Conservation (phyloP, 2,113 vertebrate species). For the Bungarus multicinctus region DNA sequence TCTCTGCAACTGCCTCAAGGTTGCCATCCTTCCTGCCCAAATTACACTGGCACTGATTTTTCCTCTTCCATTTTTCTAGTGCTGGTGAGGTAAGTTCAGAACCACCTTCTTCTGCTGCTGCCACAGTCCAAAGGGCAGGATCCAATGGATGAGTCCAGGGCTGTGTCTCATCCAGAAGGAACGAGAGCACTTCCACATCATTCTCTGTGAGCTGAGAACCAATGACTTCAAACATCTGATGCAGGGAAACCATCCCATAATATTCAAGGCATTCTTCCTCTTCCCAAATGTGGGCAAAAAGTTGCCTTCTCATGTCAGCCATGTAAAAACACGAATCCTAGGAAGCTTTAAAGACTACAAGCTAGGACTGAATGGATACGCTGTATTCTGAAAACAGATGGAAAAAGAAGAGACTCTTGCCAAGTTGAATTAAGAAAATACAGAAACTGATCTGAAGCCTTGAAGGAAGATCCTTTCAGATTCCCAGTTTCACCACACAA, state of each 20-base stretch:
- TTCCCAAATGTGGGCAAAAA: slow-evolving; percentile 75
- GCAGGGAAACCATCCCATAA: slow-evolving; percentile 86
- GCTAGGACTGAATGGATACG: not conserved
- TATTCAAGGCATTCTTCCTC: slow-evolving; percentile 85
- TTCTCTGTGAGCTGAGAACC: slow-evolving; percentile 83
- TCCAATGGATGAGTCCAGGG: slow-evolving; percentile 71
- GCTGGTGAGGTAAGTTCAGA: slow-evolving; percentile 51
- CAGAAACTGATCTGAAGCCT: not conserved
- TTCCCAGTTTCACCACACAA: not conserved
- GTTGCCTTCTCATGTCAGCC: slow-evolving; percentile 53
- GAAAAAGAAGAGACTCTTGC: not conserved
- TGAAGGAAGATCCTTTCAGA: not conserved
- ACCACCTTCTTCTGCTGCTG: slow-evolving; percentile 42
- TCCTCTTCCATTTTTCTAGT: slow-evolving; percentile 66
- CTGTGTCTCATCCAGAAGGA: slow-evolving; percentile 81
- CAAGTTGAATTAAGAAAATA: not conserved
- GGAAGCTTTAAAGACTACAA: not conserved
- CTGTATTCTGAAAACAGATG: slow-evolving; percentile 36
- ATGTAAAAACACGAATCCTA: slow-evolving; percentile 36
- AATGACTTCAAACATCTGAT: slow-evolving; percentile 84
- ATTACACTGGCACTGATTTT: slow-evolving; percentile 32
- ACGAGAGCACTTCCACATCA: slow-evolving; percentile 83
- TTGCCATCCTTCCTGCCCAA: not conserved
- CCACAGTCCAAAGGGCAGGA: slow-evolving; percentile 69
- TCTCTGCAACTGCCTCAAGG: slow-evolving; percentile 30